Conservation (phyloP, 2,888 invertebrate genomes). For the Tenodera sinensis region DNA sequence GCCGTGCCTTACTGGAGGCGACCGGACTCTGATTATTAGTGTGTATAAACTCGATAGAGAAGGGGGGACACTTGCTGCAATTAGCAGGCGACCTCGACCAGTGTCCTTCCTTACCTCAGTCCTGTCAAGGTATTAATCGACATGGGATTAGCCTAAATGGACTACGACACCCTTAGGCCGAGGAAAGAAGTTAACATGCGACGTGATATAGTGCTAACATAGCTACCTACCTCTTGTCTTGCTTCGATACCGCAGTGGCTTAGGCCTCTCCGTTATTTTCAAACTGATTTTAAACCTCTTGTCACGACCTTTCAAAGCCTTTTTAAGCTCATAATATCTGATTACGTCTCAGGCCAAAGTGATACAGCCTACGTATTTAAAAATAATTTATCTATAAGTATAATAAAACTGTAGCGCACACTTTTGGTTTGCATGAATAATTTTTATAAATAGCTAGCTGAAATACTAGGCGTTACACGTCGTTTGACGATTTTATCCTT, state of each 20-base stretch:
- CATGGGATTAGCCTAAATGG: background rate
- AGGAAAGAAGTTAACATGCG: background rate
- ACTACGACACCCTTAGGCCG: background rate
- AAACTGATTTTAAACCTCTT: background rate
- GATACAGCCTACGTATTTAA: no score
- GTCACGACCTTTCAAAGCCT: background rate
- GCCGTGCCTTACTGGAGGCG: background rate
- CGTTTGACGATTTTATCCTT: no score
- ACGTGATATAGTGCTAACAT: background rate
- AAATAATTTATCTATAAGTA: no score
- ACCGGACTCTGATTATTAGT: conserved; percentile 7
- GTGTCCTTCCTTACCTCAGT: background rate
- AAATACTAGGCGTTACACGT: no score
- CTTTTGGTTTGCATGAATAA: no score
- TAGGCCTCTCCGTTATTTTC: background rate
- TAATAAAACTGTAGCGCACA: no score
- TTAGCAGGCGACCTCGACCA: background rate
- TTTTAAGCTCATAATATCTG: background rate
- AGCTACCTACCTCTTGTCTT: background rate
- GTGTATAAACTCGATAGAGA: conserved; percentile 7
- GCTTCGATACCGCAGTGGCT: background rate
- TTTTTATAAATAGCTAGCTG: no score
- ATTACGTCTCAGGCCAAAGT: no score
- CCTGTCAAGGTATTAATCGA: background rate
- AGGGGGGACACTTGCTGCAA: background rate